phyloP scores from a whole-genome alignment of 2,797 vertebrate genomes.

The Melanotaenia parkinsoni region DNA sequence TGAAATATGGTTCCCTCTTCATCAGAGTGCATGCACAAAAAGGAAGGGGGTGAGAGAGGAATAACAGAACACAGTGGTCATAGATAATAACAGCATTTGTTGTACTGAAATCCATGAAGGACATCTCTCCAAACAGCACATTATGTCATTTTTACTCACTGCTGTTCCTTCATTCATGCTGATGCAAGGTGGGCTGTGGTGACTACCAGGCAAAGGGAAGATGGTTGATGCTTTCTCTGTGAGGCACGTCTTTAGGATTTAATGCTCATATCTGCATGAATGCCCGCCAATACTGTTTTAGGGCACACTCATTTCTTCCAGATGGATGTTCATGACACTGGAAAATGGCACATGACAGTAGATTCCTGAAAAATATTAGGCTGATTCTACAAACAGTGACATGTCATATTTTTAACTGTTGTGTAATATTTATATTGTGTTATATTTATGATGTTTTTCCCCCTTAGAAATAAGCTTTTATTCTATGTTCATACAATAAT shows the following conservation, averaged over 20 bases:
- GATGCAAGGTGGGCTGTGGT: constrained; percentile 54
- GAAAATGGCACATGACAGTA: constrained; percentile 32
- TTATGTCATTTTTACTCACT: constrained; percentile 59
- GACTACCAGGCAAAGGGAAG: constrained; percentile 47
- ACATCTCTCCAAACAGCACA: constrained; percentile 59
- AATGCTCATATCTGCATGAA: constrained; percentile 47
- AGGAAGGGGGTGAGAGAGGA: constrained; percentile 36
- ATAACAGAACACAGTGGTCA: constrained; percentile 59
- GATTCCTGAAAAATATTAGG: constrained; percentile 26
- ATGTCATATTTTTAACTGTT: neutral
- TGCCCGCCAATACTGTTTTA: constrained; percentile 39
- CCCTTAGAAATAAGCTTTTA: neutral
- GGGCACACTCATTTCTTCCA: constrained; percentile 43
- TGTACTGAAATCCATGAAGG: constrained; percentile 66
- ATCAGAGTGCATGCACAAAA: constrained; percentile 33
- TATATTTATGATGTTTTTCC: neutral
- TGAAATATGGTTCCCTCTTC: constrained; percentile 47
- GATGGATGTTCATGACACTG: constrained; percentile 47
- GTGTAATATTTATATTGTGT: neutral
- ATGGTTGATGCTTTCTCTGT: constrained; percentile 59
- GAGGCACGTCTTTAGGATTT: constrained; percentile 53
- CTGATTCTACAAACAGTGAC: constrained; percentile 22
- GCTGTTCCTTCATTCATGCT: constrained; percentile 54
- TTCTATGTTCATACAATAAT: constrained; percentile 1
- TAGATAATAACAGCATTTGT: constrained; percentile 67